Evolutionary conservation across 2,888 invertebrate species (phyloP).

Genomic region (Trisateles emortualis): DNA sequence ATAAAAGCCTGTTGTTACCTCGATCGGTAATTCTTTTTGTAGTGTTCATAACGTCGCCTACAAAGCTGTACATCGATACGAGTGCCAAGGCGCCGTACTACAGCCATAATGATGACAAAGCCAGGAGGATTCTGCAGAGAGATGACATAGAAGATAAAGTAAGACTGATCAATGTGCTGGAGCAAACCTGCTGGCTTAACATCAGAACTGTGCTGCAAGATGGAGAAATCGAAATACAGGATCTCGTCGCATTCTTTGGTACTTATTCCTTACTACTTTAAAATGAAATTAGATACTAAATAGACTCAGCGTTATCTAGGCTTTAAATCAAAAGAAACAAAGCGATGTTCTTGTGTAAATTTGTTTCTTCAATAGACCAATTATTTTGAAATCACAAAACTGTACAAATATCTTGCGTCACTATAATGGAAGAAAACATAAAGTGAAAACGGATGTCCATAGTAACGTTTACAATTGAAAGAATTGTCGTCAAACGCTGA

Average conservation of each 20-base stretch:
- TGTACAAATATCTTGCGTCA: background rate
- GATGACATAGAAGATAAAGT: constrained; percentile 56
- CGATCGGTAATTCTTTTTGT: constrained; percentile 60
- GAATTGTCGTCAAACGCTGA: constrained; percentile 7
- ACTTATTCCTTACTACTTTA: constrained; percentile 29
- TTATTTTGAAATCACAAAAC: background rate
- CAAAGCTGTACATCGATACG: constrained; percentile 84
- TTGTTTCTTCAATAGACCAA: background rate
- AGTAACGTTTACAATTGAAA: constrained; percentile 11
- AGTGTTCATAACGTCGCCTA: constrained; percentile 87
- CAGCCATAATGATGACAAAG: constrained; percentile 78
- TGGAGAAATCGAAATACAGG: constrained; percentile 83
- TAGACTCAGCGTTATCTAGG: no score
- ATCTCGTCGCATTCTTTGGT: constrained; percentile 83
- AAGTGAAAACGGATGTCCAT: background rate
- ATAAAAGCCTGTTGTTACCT: constrained; percentile 52
- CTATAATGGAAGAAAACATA: background rate
- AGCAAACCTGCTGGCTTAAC: constrained; percentile 74
- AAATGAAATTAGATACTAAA: no score
- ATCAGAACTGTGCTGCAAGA: constrained; percentile 75
- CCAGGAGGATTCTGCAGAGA: constrained; percentile 45
- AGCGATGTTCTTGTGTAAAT: background rate
- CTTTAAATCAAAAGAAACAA: background rate
- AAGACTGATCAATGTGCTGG: constrained; percentile 69
- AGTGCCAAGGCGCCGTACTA: constrained; percentile 76